These are phyloP conservation scores for Rhagophthalmus giganteus DNA, from an alignment of 2,888 invertebrate species.

Conservation along the genomic window DNA sequence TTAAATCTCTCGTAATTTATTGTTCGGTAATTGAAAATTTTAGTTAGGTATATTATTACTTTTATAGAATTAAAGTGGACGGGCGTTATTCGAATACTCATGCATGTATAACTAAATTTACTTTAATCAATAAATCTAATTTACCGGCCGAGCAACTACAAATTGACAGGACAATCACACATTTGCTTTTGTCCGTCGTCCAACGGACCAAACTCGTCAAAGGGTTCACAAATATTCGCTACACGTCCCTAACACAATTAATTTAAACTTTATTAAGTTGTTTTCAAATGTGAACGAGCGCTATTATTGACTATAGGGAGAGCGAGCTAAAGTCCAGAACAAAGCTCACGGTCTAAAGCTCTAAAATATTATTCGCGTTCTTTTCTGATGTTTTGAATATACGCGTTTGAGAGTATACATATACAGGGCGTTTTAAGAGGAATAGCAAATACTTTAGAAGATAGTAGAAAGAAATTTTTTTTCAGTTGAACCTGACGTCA, in stretches of 20 bases:
- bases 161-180: constrained; percentile 54
- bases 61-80: neutral
- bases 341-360: neutral
- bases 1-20: constrained; percentile 25
- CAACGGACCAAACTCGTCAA: constrained; percentile 44
- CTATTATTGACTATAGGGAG: constrained; percentile 29
- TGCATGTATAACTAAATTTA: constrained; percentile 16
- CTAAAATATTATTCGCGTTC: no score
- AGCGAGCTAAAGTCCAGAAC: neutral
- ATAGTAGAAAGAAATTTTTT: no score
- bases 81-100: neutral
- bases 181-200: constrained; percentile 44
- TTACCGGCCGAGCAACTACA: constrained; percentile 50
- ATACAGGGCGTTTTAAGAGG: no score
- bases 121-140: constrained; percentile 53
- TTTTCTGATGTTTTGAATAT: no score
- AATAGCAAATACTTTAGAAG: no score
- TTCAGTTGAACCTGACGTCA: no score
- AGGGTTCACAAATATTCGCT: constrained; percentile 51
- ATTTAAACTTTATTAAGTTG: constrained; percentile 38
- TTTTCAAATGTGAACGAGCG: constrained; percentile 29
- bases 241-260: constrained; percentile 44
- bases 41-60: neutral
- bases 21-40: constrained; percentile 1
- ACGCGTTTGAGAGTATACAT: no score